Percentiles rank a stretch among this genome's conserved stretches.
Evolutionary conservation across 2,797 vertebrate species (phyloP).

Genomic region (Darevskia mixta): DNA sequence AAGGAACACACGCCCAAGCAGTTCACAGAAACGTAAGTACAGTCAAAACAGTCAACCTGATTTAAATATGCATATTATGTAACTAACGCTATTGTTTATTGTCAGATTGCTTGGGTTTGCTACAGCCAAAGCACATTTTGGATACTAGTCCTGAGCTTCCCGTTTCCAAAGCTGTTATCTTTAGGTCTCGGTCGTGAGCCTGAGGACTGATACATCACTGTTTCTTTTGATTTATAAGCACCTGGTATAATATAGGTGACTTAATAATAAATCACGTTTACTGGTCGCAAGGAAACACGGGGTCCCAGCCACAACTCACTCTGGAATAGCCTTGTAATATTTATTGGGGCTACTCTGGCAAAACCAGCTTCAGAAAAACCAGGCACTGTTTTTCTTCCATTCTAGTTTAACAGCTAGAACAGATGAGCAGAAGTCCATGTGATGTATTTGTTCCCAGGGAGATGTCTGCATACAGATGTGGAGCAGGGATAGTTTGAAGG

Average conservation of each 20-base stretch:
- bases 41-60: not conserved
- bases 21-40: not conserved
- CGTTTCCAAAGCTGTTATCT: not conserved
- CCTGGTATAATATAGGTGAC: not conserved
- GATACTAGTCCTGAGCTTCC: not conserved
- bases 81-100: not conserved
- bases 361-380: not conserved
- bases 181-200: not conserved
- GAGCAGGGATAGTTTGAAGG: slow-evolving; percentile 31
- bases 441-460: not conserved
- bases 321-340: not conserved
- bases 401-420: slow-evolving; percentile 20
- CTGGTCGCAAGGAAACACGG: not conserved
- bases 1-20: not conserved
- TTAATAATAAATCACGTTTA: not conserved
- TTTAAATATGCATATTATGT: slow-evolving; percentile 1
- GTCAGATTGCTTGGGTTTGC: slow-evolving; percentile 3
- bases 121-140: not conserved
- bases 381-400: not conserved
- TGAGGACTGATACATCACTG: slow-evolving; percentile 7
- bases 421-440: not conserved
- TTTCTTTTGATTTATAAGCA: slow-evolving; percentile 3
- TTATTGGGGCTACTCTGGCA: slow-evolving; percentile 21
- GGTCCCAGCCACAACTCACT: not conserved
- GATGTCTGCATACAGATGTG: not conserved